phyloP scores from a whole-genome alignment of 2,113 vertebrate species.

The Conger conger region DNA sequence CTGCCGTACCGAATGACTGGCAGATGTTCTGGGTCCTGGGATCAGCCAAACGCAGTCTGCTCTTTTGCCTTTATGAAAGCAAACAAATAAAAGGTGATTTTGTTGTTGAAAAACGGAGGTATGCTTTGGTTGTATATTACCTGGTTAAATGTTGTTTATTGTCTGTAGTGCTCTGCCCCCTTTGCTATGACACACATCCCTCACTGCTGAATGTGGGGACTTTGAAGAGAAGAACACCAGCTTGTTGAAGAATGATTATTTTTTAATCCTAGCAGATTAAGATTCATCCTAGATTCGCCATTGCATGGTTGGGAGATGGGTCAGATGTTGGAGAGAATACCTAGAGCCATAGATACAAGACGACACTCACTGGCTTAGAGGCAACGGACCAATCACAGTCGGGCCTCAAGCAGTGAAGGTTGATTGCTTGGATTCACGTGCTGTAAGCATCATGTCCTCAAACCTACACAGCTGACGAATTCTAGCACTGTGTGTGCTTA shows the following conservation, averaged over 20 bases:
- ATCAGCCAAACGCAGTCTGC: neutral
- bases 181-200: neutral
- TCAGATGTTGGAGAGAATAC: neutral
- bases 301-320: neutral
- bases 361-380: neutral
- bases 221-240: neutral
- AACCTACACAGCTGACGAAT: neutral
- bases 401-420: too few relatives aligned
- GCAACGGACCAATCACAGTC: neutral
- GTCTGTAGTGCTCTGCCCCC: neutral
- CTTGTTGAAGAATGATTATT: neutral
- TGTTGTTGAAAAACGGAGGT: neutral
- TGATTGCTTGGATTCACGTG: neutral
- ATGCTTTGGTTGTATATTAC: neutral
- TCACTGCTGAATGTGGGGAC: neutral
- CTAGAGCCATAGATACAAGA: neutral
- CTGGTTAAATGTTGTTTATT: neutral
- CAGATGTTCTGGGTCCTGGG: neutral
- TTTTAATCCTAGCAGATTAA: slow-evolving; percentile 7
- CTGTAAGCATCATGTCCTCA: neutral
- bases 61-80: neutral
- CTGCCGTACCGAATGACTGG: neutral
- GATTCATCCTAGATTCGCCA: neutral
- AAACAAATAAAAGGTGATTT: neutral
- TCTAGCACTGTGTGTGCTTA: neutral